These are phyloP conservation scores for Orestias chungarensis DNA, from an alignment of 2,797 vertebrate genomes.

Conservation along the genomic window DNA sequence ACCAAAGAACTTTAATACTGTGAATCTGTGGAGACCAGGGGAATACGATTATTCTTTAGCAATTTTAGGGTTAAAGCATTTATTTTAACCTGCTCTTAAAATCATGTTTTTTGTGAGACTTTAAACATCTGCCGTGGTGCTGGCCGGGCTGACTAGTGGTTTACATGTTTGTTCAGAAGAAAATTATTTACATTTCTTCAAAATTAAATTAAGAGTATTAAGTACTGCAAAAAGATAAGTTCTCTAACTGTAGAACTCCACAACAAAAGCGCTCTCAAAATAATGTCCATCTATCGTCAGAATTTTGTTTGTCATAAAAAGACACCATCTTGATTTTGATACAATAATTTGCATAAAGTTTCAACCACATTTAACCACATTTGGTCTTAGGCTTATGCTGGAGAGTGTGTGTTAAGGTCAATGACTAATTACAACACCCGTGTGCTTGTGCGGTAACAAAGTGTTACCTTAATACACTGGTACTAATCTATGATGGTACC, in stretches of 20 bases:
- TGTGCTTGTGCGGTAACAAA: slow-evolving; percentile 55
- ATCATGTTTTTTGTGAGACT: not conserved
- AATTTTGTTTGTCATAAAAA: not conserved
- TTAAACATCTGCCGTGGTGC: not conserved
- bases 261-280: not conserved
- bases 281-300: not conserved
- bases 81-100: not conserved
- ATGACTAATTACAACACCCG: slow-evolving; percentile 57
- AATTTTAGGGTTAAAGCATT: too few relatives aligned
- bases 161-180: not conserved
- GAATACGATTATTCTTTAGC: too few relatives aligned
- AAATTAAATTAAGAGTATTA: not conserved
- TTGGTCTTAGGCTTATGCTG: slow-evolving; percentile 16
- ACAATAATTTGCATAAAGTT: not conserved
- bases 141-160: not conserved
- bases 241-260: not conserved
- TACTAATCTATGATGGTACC: slow-evolving; percentile 66
- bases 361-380: not conserved
- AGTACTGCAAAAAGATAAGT: not conserved
- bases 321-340: not conserved
- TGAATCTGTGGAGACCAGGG: not conserved
- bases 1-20: not conserved
- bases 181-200: not conserved
- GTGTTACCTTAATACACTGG: slow-evolving; percentile 61
- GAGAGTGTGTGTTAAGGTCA: slow-evolving; percentile 48